Conservation (phyloP, 2,888 invertebrate species). For the Synergus japonicus region DNA sequence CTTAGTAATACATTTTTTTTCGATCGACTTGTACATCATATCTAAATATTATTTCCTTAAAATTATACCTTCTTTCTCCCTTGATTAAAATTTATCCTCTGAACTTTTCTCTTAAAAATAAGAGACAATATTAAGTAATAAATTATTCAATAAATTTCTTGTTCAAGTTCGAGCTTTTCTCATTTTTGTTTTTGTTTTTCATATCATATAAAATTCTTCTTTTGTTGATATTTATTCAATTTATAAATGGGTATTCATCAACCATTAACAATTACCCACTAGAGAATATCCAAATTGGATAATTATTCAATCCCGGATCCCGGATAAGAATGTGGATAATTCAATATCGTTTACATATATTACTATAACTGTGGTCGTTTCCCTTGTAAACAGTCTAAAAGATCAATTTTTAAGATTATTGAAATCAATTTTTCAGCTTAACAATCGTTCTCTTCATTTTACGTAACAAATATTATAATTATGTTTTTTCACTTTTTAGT, state of each 20-base stretch:
- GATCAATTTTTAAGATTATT: not conserved
- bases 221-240: not conserved
- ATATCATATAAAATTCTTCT: not conserved
- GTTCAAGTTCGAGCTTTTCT: not conserved
- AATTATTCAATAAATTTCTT: not conserved
- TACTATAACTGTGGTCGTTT: constrained; percentile 55
- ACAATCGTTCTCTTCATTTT: not conserved
- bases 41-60: constrained; percentile 25
- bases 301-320: not conserved
- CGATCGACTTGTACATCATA: constrained; percentile 10
- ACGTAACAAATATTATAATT: not conserved
- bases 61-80: constrained; percentile 19
- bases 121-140: not conserved
- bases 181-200: not conserved
- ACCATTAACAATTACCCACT: not conserved
- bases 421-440: no score
- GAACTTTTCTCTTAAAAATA: not conserved
- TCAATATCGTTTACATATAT: constrained; percentile 55
- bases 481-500: no score
- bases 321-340: constrained; percentile 16
- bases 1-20: constrained; percentile 19
- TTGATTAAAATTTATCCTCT: constrained; percentile 6
- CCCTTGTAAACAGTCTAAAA: constrained; percentile 37
- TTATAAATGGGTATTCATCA: not conserved
- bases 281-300: not conserved